Evolutionary conservation across 2,797 vertebrate species (phyloP).

Genomic region (Schizothorax lantsangensis): DNA sequence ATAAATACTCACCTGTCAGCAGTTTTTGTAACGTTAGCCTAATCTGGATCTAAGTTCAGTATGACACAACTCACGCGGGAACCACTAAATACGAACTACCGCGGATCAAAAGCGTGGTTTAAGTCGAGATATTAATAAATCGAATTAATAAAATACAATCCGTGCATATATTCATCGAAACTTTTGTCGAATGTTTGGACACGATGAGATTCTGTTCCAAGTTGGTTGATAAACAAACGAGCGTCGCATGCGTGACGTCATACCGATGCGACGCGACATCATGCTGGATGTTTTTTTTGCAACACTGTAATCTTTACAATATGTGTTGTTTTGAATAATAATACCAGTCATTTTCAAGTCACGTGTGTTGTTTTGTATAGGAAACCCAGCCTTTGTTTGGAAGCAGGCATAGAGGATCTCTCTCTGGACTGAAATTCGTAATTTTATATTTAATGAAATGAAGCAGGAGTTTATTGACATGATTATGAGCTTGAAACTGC

Average conservation of each 20-base stretch:
- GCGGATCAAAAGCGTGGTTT: not conserved
- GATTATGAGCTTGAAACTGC: not conserved
- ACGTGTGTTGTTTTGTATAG: not conserved
- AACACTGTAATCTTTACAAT: not conserved
- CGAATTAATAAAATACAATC: not conserved
- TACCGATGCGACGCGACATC: not conserved
- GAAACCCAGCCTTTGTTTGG: not conserved
- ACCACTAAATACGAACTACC: not conserved
- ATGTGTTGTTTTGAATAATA: not conserved
- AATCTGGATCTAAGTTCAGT: conserved; percentile 31
- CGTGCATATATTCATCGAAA: not conserved
- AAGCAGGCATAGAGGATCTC: not conserved
- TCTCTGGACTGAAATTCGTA: not conserved
- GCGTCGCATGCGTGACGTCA: conserved; percentile 35
- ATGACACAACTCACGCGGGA: conserved; percentile 18
- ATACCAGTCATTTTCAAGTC: not conserved
- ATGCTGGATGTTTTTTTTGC: not conserved
- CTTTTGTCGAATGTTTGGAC: not conserved
- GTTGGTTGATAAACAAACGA: conserved; percentile 46
- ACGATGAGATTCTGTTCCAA: conserved; percentile 20
- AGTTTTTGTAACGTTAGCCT: conserved; percentile 14
- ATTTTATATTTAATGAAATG: not conserved
- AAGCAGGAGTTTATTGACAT: not conserved
- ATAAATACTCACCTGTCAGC: conserved; percentile 28
- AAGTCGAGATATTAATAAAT: not conserved